Conservation (phyloP, 1,140 invertebrate genomes). For the Campoletis sonorensis region DNA sequence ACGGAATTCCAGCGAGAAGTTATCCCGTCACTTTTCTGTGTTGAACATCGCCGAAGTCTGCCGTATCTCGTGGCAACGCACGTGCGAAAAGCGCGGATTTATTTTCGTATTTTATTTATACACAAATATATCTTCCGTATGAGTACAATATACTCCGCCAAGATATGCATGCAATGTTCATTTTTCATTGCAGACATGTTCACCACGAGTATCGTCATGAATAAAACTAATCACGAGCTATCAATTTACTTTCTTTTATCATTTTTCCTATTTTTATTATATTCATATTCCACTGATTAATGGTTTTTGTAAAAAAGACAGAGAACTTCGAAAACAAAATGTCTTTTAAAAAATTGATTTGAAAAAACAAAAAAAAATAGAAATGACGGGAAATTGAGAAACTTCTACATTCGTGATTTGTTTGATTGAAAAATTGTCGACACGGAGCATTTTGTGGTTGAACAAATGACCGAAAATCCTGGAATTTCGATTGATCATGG, state of each 20-base stretch:
- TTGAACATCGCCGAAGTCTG: slow-evolving; percentile 27
- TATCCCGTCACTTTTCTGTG: slow-evolving; percentile 36
- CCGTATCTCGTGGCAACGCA: slow-evolving; percentile 38
- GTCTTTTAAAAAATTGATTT: too few relatives aligned
- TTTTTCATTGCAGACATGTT: slow-evolving; percentile 26
- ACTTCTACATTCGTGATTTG: too few relatives aligned
- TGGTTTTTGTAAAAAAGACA: not conserved
- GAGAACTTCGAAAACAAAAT: not conserved
- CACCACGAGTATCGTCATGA: slow-evolving; percentile 22
- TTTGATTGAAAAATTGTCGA: too few relatives aligned
- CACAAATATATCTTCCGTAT: not conserved
- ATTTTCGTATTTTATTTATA: not conserved
- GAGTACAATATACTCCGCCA: not conserved
- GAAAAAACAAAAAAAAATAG: too few relatives aligned
- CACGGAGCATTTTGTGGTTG: too few relatives aligned
- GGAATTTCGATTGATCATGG: too few relatives aligned
- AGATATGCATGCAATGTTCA: slow-evolving; percentile 1
- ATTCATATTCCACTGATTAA: not conserved
- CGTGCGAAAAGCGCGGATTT: slow-evolving; percentile 30
- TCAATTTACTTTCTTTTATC: slow-evolving; percentile 26
- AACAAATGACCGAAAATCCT: too few relatives aligned
- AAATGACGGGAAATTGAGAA: too few relatives aligned
- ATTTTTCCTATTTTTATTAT: not conserved
- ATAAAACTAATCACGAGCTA: slow-evolving; percentile 20
- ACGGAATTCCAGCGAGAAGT: slow-evolving; percentile 20